Evolutionary conservation across 2,113 vertebrate species (phyloP), one percentile per base, ranked within the genome.

Genomic region (Siphamia tubifer): DNA sequence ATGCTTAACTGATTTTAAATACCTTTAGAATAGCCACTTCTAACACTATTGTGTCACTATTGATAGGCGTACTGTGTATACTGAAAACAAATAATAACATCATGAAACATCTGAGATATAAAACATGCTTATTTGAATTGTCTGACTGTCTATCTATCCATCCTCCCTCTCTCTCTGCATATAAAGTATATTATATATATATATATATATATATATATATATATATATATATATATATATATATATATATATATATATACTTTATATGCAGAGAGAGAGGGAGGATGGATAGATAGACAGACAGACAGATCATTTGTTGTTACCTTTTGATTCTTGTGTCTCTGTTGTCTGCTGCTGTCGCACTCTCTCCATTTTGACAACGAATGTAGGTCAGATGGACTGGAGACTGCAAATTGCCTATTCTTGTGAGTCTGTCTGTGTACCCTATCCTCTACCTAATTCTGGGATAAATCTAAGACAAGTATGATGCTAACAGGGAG

Each of bases 331-430:
- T 27, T 25, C 23, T 47, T n/a, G 3, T 62, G 30, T 72, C 34
- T 39, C 30, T 16, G 10, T 10, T 35, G 8, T 35, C 9, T 27
- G 42, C 21, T n/a, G 31, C 55, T 58, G 30, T 9, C 23, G 27
- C 7, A 43, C 42, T 64, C 30, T 52, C 47, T 61, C 65, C n/a
- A 36, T 49, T 60, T 71, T 5, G 24, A 47, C 65, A 1, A 71
- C 10, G 60, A 70, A 85, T 82, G 42, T 79, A 69, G 75, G 83
- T 85, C 86, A 84, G 69, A 6, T 77, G 63, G 30, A 73, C 42
- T 10, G 32, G 28, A 73, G 71, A 65, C 47, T 20, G 32, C 57
- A 68, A 70, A 76, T 68, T 75, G 40, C 28, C 70, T 68, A 38
- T 53, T 74, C 49, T 64, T 57, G 9, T 61, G 32, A 34, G 24